Evolutionary conservation across 2,888 invertebrate species (phyloP).

Genomic region (Pyrochroa serraticornis): DNA sequence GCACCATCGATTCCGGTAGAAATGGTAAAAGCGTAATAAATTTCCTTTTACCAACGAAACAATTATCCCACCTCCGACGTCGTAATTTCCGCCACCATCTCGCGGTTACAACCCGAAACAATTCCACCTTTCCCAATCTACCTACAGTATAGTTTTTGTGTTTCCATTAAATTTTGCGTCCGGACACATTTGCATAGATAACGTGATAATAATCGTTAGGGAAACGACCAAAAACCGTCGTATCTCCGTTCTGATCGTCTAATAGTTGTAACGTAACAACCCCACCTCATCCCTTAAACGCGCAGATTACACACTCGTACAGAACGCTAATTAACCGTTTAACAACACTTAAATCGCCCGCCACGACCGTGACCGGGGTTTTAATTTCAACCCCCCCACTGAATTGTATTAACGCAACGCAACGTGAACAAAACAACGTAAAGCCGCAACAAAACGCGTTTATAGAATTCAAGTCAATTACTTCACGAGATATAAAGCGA

Average conservation of each 20-base stretch:
- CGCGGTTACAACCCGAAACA: no score
- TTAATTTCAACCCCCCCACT: conserved; percentile 22
- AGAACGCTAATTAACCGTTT: conserved; percentile 35
- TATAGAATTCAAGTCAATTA: not conserved
- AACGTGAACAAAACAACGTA: not conserved
- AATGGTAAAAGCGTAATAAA: no score
- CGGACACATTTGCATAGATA: conserved; percentile 27
- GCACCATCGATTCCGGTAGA: no score
- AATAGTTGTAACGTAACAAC: conserved; percentile 16
- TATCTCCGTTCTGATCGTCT: conserved; percentile 25
- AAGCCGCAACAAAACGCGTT: not conserved
- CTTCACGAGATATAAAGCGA: not conserved
- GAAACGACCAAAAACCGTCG: conserved; percentile 27
- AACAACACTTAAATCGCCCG: conserved; percentile 36
- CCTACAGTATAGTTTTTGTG: no score
- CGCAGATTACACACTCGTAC: conserved; percentile 31
- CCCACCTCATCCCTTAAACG: conserved; percentile 1
- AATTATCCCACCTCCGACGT: no score
- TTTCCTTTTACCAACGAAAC: no score
- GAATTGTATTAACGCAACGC: not conserved
- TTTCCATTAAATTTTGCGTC: no score
- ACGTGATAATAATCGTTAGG: conserved; percentile 30
- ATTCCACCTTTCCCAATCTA: no score
- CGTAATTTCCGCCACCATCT: no score
- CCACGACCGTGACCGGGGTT: conserved; percentile 32